Base-by-base conservation (phyloP, 2,888 invertebrate species). In the Galerucella pusilla region DNA sequence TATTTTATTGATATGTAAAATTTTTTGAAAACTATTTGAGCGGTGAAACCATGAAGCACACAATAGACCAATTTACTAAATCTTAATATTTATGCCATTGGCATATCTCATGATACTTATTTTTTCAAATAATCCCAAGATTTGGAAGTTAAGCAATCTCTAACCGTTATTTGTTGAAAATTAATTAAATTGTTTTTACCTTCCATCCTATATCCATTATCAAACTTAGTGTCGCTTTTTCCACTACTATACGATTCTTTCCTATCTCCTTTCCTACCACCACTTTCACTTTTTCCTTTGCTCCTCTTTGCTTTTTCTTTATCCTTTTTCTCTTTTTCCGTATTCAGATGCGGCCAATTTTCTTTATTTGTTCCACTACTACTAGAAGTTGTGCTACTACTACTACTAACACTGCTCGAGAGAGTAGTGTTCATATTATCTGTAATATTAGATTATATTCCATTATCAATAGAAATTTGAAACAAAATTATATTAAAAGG, bases 281-380 rank as follows among this genome's bases (percentile, higher is more conserved):
- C 61, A 49, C 61, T 57, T 11, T 76, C 77, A 7, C 59, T 73
- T 63, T 77, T 79, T 25, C 75, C 78, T 74, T 84, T 84, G 11
- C 77, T 79, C 68, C 83, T 84, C 85, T 83, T 88, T 84, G 77
- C 87, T 83, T 81, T 86, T 79, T 82, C 83, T 82, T 81, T 87
- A 60, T 84, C 79, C 65, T 79, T 75, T 75, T 82, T 79, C 52
- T 82, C 78, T 77, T 85, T 84, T 35, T 85, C 85, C 63, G 80
- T 75, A 75, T 86, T 80, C 78, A 87, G 84, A 54, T 87, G 86
- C 84, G 87, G 86, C 85, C 85, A 85, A 77, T 82, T 83, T 52
- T 86, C 85, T 78, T 88, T 83, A 74, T 80, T 82, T 42, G 78
- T 82, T 49, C 80, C 79, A 42, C 76, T 77, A 64, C 77, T 73